These are phyloP conservation scores for Misgurnus mizolepis DNA, from an alignment of 2,113 vertebrate genomes.

Conservation along the genomic window DNA sequence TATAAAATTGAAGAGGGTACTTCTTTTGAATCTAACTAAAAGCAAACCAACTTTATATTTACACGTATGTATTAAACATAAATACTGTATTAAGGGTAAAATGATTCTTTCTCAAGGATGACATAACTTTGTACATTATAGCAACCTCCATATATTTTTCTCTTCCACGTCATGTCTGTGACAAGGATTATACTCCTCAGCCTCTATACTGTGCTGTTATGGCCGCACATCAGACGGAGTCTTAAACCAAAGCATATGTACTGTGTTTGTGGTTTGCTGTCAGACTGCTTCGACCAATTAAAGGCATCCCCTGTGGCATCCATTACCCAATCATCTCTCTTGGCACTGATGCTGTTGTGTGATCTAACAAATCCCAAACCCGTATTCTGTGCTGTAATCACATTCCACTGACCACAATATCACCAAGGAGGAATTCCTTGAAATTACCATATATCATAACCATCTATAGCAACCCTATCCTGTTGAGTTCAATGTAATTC, in stretches of 20 bases:
- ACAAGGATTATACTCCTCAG: conserved; percentile 7
- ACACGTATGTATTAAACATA: too few relatives aligned
- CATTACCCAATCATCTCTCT: conserved; percentile 34
- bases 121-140: neutral
- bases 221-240: conserved; percentile 14
- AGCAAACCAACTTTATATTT: too few relatives aligned
- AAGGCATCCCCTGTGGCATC: conserved; percentile 35
- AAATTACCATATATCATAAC: conserved; percentile 22
- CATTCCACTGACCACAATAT: conserved; percentile 38
- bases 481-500: conserved; percentile 5
- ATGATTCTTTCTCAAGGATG: neutral
- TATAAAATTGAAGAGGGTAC: neutral
- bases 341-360: conserved; percentile 36
- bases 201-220: conserved; percentile 29
- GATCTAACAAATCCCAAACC: conserved; percentile 22
- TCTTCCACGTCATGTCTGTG: conserved; percentile 11
- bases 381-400: conserved; percentile 31
- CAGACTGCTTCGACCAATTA: conserved; percentile 41
- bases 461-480: conserved; percentile 1
- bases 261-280: conserved; percentile 43
- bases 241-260: conserved; percentile 43
- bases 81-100: too few relatives aligned
- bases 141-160: neutral
- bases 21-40: too few relatives aligned
- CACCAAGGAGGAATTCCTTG: conserved; percentile 15